Conservation (phyloP, 1,140 invertebrate species). For the Drosophila tropicalis region DNA sequence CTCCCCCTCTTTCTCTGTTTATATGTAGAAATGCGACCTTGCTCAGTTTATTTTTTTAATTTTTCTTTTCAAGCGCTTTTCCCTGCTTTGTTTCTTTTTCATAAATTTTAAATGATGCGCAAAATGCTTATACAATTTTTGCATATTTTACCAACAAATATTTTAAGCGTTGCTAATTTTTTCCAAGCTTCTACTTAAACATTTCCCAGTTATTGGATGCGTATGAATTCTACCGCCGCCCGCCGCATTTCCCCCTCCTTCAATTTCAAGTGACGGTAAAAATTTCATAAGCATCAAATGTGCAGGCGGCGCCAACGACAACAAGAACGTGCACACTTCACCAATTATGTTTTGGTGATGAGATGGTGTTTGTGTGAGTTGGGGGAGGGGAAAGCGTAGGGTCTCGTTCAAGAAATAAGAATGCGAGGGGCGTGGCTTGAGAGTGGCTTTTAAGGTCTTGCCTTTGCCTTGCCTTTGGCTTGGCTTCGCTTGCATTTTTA, state of each 20-base stretch:
- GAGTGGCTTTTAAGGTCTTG: conserved; percentile 42
- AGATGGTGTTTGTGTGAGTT: conserved; percentile 11
- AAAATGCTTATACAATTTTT: conserved; percentile 13
- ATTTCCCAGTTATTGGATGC: conserved; percentile 45
- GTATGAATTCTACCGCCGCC: neutral
- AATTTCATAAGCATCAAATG: conserved; percentile 71
- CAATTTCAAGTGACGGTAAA: conserved; percentile 40
- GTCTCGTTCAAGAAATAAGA: neutral
- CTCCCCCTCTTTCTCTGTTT: neutral
- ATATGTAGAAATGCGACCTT: neutral
- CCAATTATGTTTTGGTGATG: conserved; percentile 60
- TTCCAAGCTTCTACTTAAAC: neutral
- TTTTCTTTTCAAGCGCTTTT: neutral
- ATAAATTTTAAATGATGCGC: conserved; percentile 67
- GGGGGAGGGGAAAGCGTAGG: neutral
- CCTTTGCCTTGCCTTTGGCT: conserved; percentile 24
- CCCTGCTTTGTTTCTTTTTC: conserved; percentile 28
- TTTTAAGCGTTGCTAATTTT: conserved; percentile 46
- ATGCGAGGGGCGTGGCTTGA: neutral
- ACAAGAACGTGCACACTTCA: conserved; percentile 63
- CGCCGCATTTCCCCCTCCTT: neutral
- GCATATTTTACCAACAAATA: conserved; percentile 20
- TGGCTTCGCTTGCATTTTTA: conserved; percentile 52
- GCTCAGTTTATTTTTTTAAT: too few species aligned
- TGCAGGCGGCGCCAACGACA: conserved; percentile 69